Evolutionary conservation across 2,888 invertebrate species (phyloP), one percentile per base, ranked within the genome.

Genomic region (Sepioteuthis lessoniana): DNA sequence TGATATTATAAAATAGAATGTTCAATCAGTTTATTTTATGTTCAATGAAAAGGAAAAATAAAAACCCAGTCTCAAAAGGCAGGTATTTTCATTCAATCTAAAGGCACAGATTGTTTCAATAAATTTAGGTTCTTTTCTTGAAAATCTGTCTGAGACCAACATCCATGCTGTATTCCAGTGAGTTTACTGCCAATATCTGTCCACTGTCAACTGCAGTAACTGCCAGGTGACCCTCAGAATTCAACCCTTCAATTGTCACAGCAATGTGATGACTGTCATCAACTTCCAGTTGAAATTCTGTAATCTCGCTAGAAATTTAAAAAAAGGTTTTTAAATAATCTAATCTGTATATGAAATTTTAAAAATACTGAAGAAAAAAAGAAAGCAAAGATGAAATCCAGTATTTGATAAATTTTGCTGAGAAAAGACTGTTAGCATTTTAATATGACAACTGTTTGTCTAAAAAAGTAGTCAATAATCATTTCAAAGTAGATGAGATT

Each of bases 151-250:
- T 10, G n/a, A 76, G 76, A n/a, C 10, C n/a, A n/a, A 76, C 76
- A 35, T 76, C 76, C 76, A 76, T 76, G 76, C 76, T 76, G 19
- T 76, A 76, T n/a, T 76, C 13, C 76, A 76, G 16, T 35, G 76
- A 35, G n/a, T 76, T 76, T n/a, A 76, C 4, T 76, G n/a, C 19
- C 76, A 76, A 76, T 35, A 2, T 94, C 50, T 97, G 94, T 46
- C 97, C 96, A 76, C n/a, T 76, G 94, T 96, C 95, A 10, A 94
- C 93, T 93, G 96, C 96, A 94, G 96, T 97, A 0, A 99, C 99
- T 96, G 98, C 97, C 94, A 99, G 97, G 97, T 98, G 99, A 31
- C 99, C 99, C 96, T 98, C 98, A 7, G 98, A 98, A 97, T 99
- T 99, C 94, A 99, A 98, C 13, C 99, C 99, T 21, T 98, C 96